phyloP scores from a whole-genome alignment of 2,797 vertebrate genomes.

The Typhlichthys subterraneus region DNA sequence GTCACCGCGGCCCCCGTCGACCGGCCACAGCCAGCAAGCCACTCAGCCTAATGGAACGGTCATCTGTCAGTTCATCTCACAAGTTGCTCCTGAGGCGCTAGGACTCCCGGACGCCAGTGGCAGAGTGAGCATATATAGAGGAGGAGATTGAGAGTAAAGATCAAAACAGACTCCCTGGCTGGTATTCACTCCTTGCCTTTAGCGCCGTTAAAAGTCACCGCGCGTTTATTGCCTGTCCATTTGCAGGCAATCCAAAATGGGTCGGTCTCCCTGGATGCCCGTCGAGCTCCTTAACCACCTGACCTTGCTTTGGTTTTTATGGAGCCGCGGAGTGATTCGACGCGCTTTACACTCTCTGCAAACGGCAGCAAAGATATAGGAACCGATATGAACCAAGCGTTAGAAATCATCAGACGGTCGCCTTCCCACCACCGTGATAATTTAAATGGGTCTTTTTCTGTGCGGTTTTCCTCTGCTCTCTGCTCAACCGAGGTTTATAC shows the following conservation, averaged over 20 bases:
- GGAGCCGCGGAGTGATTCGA: slow-evolving; percentile 47
- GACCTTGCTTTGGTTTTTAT: slow-evolving; percentile 65
- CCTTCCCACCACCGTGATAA: slow-evolving; percentile 18
- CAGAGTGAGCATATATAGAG: slow-evolving; percentile 1
- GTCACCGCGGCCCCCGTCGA: slow-evolving; percentile 50
- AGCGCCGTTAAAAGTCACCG: slow-evolving; percentile 51
- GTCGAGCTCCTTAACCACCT: slow-evolving; percentile 48
- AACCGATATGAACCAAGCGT: slow-evolving; percentile 37
- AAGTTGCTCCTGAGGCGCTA: slow-evolving; percentile 38
- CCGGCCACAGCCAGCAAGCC: slow-evolving; percentile 38
- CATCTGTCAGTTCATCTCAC: slow-evolving; percentile 51
- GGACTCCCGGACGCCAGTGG: slow-evolving; percentile 34
- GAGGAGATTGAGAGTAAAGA: not conserved
- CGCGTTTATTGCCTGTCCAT: slow-evolving; percentile 61
- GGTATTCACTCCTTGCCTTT: slow-evolving; percentile 41
- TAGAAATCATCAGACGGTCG: slow-evolving; percentile 44
- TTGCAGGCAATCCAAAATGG: slow-evolving; percentile 47
- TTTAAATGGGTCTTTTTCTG: not conserved
- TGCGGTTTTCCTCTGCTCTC: slow-evolving; percentile 37
- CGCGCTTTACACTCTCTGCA: slow-evolving; percentile 57
- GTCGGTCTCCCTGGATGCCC: slow-evolving; percentile 46
- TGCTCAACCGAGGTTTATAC: slow-evolving; percentile 29
- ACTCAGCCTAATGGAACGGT: slow-evolving; percentile 50
- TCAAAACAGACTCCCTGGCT: slow-evolving; percentile 40
- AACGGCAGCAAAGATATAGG: slow-evolving; percentile 42